These are phyloP conservation scores for Alosa alosa DNA, from an alignment of 2,113 vertebrate genomes.

Conservation along the genomic window DNA sequence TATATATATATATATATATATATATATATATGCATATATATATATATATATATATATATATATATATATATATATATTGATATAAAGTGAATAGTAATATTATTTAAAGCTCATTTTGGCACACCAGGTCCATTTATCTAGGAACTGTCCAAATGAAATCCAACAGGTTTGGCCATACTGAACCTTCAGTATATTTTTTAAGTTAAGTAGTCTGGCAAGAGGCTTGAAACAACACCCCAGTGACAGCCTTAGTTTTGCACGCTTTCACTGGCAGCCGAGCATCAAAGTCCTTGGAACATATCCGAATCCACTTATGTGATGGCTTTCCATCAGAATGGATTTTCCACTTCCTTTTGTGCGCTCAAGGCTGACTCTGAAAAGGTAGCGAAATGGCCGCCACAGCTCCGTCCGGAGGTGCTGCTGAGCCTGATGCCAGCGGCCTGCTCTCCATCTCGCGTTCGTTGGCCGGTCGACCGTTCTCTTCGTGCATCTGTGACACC, in stretches of 20 bases:
- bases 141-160: background rate
- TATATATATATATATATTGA: background rate
- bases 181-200: background rate
- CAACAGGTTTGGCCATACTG: background rate
- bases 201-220: background rate
- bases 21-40: slow-evolving; percentile 7
- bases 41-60: background rate
- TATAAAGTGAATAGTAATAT: background rate
- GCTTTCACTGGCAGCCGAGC: background rate
- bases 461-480: slow-evolving; percentile 63
- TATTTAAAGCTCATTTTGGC: background rate
- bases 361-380: slow-evolving; percentile 64
- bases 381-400: slow-evolving; percentile 67
- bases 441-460: slow-evolving; percentile 68
- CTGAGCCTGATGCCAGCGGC: slow-evolving; percentile 29
- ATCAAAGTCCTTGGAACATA: background rate
- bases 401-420: slow-evolving; percentile 55
- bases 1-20: background rate
- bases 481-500: slow-evolving; percentile 77
- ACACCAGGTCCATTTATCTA: background rate
- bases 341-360: background rate
- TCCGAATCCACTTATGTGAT: background rate
- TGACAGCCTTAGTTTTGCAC: background rate
- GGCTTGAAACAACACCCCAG: background rate
- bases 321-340: background rate